Evolutionary conservation across 2,888 invertebrate genomes (phyloP), one percentile per base, ranked within the genome.

Genomic region (Liposcelis brunnea): DNA sequence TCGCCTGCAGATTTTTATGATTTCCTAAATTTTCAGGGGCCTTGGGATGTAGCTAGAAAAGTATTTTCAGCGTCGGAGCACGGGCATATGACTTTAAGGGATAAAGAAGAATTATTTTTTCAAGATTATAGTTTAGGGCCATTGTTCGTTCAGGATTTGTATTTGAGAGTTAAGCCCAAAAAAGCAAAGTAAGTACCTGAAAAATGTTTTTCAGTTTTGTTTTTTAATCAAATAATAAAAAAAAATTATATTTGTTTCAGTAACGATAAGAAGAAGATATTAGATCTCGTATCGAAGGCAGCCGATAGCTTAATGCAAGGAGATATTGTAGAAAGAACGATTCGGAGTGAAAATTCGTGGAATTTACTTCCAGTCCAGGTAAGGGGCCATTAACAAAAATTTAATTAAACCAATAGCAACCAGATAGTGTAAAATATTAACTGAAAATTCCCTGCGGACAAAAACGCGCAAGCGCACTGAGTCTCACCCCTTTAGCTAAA

Each of bases 61-160:
- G 90, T 95, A 11, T 94, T 98, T 61, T 78, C 79, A 0, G 70
- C 73, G 26, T 74, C 77, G 40, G 82, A 86, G 43, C 84, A 85
- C 56, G 79, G 79, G 58, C 68, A 61, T 0, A 86, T 86, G 84
- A 72, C 65, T 31, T 67, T 90, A 6, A 68, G 74, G 51, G 91
- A 94, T 58, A 90, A 83, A 61, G 76, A 80, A 46, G 84, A 86
- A 59, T 68, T 98, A 46, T 99, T 97, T 67, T 99, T 97, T 66
- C 80, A 87, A 57, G 98, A 99, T 68, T 99, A 98, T 66, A 89
- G 80, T 56, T 72, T 98, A 51, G 80, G 82, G n/a, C 90, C 95
- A 1, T 68, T 99, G 11, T 98, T 99, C 65, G 91, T 98, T 0
- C 94, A 97, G 56, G 97, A 99, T 62, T 98, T 97, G 65, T 99